These are phyloP conservation scores for Drosophila pandora DNA, from an alignment of 1,140 invertebrate species.

Conservation along the genomic window DNA sequence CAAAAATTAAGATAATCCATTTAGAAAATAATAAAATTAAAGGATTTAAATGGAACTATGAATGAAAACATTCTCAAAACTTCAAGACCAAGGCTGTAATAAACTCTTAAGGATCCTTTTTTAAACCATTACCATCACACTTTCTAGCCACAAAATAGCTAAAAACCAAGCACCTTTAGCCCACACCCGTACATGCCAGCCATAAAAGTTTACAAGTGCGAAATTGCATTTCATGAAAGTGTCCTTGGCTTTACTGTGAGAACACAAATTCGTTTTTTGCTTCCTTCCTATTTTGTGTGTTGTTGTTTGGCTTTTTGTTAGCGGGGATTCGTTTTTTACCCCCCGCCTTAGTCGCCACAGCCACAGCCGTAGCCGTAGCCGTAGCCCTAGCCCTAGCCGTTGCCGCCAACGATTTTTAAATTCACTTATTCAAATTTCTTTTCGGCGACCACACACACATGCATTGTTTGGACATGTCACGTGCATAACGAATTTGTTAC, in stretches of 20 bases:
- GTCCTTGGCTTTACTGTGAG: slow-evolving; percentile 76
- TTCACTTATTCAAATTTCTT: slow-evolving; percentile 82
- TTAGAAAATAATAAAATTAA: too few species aligned
- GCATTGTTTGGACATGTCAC: slow-evolving; percentile 76
- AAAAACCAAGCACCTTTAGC: slow-evolving; percentile 16
- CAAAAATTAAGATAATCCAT: too few species aligned
- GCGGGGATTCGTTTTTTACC: slow-evolving; percentile 13
- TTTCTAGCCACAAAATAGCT: slow-evolving; percentile 28
- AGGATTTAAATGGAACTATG: too few species aligned
- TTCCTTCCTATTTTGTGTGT: slow-evolving; percentile 12
- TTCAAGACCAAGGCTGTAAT: not conserved
- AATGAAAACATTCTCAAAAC: too few species aligned
- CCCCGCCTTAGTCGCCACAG: slow-evolving; percentile 22
- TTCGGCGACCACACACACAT: slow-evolving; percentile 49
- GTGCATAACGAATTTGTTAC: slow-evolving; percentile 81
- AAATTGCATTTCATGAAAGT: slow-evolving; percentile 82
- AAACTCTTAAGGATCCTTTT: not conserved
- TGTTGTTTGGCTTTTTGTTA: slow-evolving; percentile 46
- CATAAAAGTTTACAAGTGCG: slow-evolving; percentile 82
- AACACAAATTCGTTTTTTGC: slow-evolving; percentile 28
- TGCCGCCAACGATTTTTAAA: slow-evolving; percentile 74
- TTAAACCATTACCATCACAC: not conserved
- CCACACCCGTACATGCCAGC: slow-evolving; percentile 47
- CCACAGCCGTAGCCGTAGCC: not conserved
- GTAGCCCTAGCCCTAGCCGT: slow-evolving; percentile 12